Conservation (phyloP, 1,140 invertebrate genomes). For the Leptonema lineaticorne region DNA sequence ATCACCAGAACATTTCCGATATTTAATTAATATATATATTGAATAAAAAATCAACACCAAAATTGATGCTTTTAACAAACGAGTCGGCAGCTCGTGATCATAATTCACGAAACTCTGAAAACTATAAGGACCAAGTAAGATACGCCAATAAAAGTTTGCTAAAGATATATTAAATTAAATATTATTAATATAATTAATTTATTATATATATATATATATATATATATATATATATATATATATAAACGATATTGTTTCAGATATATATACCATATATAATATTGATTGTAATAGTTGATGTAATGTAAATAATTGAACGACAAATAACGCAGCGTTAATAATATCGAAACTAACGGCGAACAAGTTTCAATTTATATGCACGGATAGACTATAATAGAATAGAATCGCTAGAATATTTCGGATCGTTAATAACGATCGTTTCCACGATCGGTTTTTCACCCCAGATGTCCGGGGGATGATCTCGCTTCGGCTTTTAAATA, state of each 20-base stretch:
- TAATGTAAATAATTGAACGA: neutral
- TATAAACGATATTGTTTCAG: neutral
- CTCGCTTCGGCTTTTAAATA: slow-evolving; percentile 11
- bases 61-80: too few species aligned
- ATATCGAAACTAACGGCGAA: neutral
- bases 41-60: too few species aligned
- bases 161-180: neutral
- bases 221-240: neutral
- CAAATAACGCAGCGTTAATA: neutral
- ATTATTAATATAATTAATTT: too few species aligned
- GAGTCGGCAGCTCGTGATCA: too few species aligned
- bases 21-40: too few species aligned
- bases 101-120: too few species aligned
- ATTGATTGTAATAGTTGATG: too few species aligned
- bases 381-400: neutral
- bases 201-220: too few species aligned
- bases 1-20: too few species aligned
- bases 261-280: too few species aligned
- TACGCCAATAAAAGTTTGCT: too few species aligned
- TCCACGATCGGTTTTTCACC: neutral
- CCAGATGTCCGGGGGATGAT: neutral
- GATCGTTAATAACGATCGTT: neutral
- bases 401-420: neutral
- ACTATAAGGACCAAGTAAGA: too few species aligned
- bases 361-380: neutral